Evolutionary conservation across 2,888 invertebrate genomes (phyloP).

Genomic region (Silvanus unidentatus): DNA sequence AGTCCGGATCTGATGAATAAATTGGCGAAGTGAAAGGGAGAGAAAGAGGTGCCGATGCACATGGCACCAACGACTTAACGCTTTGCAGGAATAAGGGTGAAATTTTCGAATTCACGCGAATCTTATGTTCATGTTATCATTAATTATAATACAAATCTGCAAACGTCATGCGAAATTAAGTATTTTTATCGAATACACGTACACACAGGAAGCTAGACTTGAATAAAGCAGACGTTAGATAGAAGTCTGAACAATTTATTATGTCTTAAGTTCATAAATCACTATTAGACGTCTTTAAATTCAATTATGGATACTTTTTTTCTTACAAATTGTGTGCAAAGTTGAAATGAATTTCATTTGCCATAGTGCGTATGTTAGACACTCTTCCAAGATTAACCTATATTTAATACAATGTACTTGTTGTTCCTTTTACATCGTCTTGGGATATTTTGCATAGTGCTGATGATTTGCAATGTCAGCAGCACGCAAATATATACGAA

Average conservation of each 20-base stretch:
- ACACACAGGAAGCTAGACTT: constrained; percentile 23
- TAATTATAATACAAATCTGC: constrained; percentile 39
- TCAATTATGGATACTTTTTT: no score
- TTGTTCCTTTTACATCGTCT: no score
- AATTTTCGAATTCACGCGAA: constrained; percentile 21
- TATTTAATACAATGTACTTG: no score
- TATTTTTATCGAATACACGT: constrained; percentile 24
- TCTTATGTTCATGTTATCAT: constrained; percentile 34
- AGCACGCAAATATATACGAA: constrained; percentile 15
- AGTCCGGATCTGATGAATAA: constrained; percentile 1
- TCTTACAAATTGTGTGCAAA: no score
- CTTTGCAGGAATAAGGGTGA: constrained; percentile 21
- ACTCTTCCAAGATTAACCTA: no score
- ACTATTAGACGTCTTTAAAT: background rate
- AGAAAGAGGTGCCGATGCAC: constrained; percentile 14
- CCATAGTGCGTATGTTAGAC: no score
- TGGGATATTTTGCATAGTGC: constrained; percentile 2
- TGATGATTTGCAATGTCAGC: constrained; percentile 9
- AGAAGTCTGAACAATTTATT: background rate
- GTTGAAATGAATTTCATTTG: no score
- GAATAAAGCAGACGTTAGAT: background rate
- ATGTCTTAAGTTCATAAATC: constrained; percentile 2
- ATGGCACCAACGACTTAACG: constrained; percentile 12
- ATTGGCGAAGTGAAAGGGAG: constrained; percentile 8
- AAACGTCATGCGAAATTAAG: constrained; percentile 35